phyloP scores from a whole-genome alignment of 2,113 vertebrate species.

The Hiodon tergisus region DNA sequence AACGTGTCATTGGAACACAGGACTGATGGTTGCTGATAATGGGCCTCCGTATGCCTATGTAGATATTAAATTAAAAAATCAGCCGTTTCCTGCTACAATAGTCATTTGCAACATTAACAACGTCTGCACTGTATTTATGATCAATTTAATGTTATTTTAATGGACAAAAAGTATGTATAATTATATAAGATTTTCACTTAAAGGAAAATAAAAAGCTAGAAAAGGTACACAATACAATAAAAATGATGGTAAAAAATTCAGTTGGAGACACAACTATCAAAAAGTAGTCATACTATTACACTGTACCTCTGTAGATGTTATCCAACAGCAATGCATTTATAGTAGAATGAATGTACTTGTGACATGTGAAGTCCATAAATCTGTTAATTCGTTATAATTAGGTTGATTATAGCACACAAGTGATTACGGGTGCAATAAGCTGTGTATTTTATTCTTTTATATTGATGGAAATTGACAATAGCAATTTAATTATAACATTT shows the following conservation, averaged over 20 bases:
- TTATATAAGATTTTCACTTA: not conserved
- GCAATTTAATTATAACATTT: too few relatives aligned
- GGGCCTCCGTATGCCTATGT: too few relatives aligned
- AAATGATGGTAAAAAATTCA: slow-evolving; percentile 13
- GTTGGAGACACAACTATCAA: not conserved
- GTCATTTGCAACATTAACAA: too few relatives aligned
- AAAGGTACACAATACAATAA: not conserved
- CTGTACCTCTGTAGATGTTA: not conserved
- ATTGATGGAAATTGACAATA: not conserved
- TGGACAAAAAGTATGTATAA: too few relatives aligned
- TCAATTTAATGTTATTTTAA: too few relatives aligned
- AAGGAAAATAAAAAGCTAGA: not conserved
- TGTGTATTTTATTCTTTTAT: too few relatives aligned
- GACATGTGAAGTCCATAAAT: not conserved
- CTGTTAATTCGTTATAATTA: not conserved
- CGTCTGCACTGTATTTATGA: too few relatives aligned
- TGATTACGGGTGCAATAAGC: too few relatives aligned
- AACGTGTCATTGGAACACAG: too few relatives aligned
- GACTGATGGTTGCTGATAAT: too few relatives aligned
- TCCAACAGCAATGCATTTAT: slow-evolving; percentile 9
- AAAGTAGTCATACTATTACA: not conserved
- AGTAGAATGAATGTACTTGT: slow-evolving; percentile 2
- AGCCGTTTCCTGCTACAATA: too few relatives aligned
- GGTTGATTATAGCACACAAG: not conserved
- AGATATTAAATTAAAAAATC: too few relatives aligned